Evolutionary conservation across 2,113 vertebrate genomes (phyloP).

Genomic region (Dunckerocampus dactyliophorus): DNA sequence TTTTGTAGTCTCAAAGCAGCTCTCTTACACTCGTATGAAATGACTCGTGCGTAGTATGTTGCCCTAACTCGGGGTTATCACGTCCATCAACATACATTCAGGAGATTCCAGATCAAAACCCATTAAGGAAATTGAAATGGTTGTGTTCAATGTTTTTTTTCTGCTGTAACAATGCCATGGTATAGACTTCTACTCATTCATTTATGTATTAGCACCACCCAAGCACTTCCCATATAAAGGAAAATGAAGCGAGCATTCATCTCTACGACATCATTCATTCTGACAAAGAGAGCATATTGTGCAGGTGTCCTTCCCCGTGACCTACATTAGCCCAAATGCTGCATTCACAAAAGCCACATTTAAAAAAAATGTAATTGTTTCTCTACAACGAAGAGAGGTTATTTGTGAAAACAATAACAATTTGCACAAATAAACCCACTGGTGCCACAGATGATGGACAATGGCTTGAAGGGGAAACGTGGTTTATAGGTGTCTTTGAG

Average conservation of each 20-base stretch:
- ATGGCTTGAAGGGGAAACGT: slow-evolving; percentile 17
- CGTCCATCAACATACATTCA: background rate
- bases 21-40: too few species aligned
- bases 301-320: slow-evolving; percentile 52
- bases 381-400: background rate
- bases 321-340: slow-evolving; percentile 41
- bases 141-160: background rate
- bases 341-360: slow-evolving; percentile 6
- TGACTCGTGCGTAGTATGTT: too few species aligned
- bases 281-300: slow-evolving; percentile 14
- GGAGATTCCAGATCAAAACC: background rate
- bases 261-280: slow-evolving; percentile 46
- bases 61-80: background rate
- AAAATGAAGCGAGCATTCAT: slow-evolving; percentile 34
- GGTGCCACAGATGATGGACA: slow-evolving; percentile 6
- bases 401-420: background rate
- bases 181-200: background rate
- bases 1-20: too few species aligned
- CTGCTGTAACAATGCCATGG: background rate
- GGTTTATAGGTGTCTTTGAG: slow-evolving; percentile 24
- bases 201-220: slow-evolving; percentile 11
- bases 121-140: background rate
- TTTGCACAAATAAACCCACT: background rate
- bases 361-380: background rate
- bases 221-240: slow-evolving; percentile 20